A percentile compares a stretch with the other conserved stretches of the same genome.
Evolutionary conservation across 2,797 vertebrate genomes (phyloP).

Genomic region (Melanotaenia parkinsoni): DNA sequence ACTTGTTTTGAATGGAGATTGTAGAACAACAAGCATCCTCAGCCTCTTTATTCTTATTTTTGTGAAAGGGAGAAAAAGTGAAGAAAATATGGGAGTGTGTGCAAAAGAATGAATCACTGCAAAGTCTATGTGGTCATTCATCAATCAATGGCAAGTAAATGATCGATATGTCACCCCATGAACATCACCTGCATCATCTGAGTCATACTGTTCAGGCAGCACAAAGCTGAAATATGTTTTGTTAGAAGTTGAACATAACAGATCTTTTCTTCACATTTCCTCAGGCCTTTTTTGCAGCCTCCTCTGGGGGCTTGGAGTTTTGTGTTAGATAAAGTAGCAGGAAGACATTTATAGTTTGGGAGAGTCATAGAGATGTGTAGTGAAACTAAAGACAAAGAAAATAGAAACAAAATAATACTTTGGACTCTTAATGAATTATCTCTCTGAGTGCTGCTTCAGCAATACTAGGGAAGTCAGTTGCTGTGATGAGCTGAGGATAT

Average conservation of each 20-base stretch:
- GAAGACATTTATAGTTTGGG: slow-evolving; percentile 27
- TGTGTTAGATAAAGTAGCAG: slow-evolving; percentile 22
- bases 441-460: slow-evolving; percentile 38
- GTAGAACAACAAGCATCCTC: too few species aligned
- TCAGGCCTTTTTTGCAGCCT: background rate
- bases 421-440: slow-evolving; percentile 45
- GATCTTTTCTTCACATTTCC: slow-evolving; percentile 15
- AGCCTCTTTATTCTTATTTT: slow-evolving; percentile 16
- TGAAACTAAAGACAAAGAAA: slow-evolving; percentile 29
- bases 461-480: slow-evolving; percentile 74
- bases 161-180: slow-evolving; percentile 39
- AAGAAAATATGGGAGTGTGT: slow-evolving; percentile 4
- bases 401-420: slow-evolving; percentile 21
- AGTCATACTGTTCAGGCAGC: slow-evolving; percentile 37
- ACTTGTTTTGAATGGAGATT: too few species aligned
- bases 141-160: slow-evolving; percentile 36
- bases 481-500: slow-evolving; percentile 52
- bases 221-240: slow-evolving; percentile 22
- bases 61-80: background rate
- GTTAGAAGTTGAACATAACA: slow-evolving; percentile 20
- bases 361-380: slow-evolving; percentile 20
- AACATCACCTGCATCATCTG: slow-evolving; percentile 32
- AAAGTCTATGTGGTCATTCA: slow-evolving; percentile 21
- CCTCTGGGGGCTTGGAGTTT: slow-evolving; percentile 20
- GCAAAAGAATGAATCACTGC: slow-evolving; percentile 44